Evolutionary conservation across 2,888 invertebrate genomes (phyloP).

Genomic region (Drosophila sordidula): DNA sequence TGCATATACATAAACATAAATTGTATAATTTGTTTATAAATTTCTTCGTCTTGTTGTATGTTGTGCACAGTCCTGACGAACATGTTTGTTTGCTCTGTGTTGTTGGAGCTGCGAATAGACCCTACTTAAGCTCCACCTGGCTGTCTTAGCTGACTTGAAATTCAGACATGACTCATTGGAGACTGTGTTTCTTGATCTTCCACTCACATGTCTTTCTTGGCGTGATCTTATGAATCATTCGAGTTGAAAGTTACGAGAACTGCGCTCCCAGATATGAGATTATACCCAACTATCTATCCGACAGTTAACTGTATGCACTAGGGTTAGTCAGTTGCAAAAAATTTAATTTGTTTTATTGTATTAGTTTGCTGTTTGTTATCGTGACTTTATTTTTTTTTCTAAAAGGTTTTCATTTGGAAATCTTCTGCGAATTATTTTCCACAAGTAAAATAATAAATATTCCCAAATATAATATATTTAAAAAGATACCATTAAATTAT

Average conservation of each 20-base stretch:
- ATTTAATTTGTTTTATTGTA: neutral
- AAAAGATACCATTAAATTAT: no score
- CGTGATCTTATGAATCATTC: constrained; percentile 30
- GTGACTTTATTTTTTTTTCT: no score
- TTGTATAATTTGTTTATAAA: constrained; percentile 71
- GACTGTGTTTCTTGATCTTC: constrained; percentile 11
- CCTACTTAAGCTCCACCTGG: neutral
- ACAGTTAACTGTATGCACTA: constrained; percentile 1
- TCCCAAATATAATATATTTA: no score
- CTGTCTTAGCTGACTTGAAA: neutral
- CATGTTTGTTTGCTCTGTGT: constrained; percentile 8
- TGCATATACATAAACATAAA: constrained; percentile 12
- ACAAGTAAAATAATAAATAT: no score
- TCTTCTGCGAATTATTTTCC: no score
- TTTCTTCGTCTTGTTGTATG: constrained; percentile 1
- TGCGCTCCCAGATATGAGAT: neutral
- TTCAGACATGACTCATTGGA: constrained; percentile 26
- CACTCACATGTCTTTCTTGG: constrained; percentile 1
- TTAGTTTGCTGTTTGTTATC: no score
- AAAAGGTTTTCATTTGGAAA: no score
- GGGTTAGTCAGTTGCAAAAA: neutral
- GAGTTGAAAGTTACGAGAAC: constrained; percentile 4
- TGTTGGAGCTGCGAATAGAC: neutral
- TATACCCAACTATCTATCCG: neutral
- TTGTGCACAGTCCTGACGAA: constrained; percentile 15